These are phyloP conservation scores for Ichneumoninae sp. DNA, from an alignment of 2,888 invertebrate species.

Conservation along the genomic window DNA sequence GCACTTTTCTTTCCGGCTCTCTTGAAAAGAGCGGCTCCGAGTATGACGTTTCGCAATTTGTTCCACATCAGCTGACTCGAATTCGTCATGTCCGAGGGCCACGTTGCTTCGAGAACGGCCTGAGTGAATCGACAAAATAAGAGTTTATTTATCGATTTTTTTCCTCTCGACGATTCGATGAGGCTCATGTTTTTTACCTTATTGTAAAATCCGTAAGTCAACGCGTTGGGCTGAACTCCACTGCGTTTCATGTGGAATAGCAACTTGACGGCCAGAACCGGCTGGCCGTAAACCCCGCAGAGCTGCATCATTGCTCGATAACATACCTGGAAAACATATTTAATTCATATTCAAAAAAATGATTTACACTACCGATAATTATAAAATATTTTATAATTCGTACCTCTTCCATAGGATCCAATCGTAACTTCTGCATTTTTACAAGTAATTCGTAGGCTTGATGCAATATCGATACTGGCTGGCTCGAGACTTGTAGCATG, in stretches of 20 bases:
- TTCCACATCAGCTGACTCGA: conserved; percentile 96
- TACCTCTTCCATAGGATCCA: conserved; percentile 95
- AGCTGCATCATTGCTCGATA: conserved; percentile 99
- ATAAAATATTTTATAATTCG: conserved; percentile 59
- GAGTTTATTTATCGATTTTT: not conserved
- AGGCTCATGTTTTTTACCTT: conserved; percentile 75
- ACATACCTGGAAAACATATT: conserved; percentile 89
- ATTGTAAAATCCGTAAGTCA: conserved; percentile 97
- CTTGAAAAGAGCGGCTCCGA: conserved; percentile 95
- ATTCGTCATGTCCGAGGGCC: conserved; percentile 94
- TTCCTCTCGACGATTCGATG: not conserved
- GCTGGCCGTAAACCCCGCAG: conserved; percentile 97
- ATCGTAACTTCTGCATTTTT: conserved; percentile 93
- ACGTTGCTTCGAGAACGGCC: conserved; percentile 96
- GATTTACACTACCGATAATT: not conserved
- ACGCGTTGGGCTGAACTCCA: conserved; percentile 97
- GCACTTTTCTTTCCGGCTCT: conserved; percentile 89
- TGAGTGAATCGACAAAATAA: conserved; percentile 72
- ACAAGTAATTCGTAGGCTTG: conserved; percentile 94
- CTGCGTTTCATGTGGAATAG: conserved; percentile 96
- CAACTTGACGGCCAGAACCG: conserved; percentile 96
- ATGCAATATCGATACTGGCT: conserved; percentile 84
- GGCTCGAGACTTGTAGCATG: conserved; percentile 87
- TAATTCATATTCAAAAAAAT: not conserved
- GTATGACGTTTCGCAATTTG: conserved; percentile 95